phyloP scores from a whole-genome alignment of 2,113 vertebrate genomes.

The Oreochromis spilurus region DNA sequence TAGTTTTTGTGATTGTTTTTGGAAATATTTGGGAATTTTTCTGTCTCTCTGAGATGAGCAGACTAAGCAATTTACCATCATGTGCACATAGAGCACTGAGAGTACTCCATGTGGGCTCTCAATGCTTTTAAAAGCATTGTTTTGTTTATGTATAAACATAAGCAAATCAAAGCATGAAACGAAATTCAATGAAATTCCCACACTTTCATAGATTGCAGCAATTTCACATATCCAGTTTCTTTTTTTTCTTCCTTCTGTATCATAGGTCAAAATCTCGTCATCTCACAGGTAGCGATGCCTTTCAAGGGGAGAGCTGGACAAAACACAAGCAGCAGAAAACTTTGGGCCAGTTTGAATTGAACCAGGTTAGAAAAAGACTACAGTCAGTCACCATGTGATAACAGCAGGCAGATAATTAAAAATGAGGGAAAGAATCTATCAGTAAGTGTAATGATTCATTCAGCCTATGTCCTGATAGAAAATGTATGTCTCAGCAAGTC shows the following conservation, averaged over 20 bases:
- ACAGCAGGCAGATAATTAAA: not conserved
- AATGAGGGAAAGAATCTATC: not conserved
- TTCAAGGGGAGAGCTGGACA: slow-evolving; percentile 73
- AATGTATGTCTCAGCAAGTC: not conserved
- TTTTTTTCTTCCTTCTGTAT: not conserved
- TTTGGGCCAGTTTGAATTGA: slow-evolving; percentile 68
- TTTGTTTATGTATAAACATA: not conserved
- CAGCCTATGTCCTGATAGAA: not conserved
- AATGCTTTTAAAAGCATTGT: not conserved
- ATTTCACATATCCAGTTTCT: not conserved
- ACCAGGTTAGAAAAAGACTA: slow-evolving; percentile 58
- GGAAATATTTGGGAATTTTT: not conserved
- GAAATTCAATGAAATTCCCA: not conserved
- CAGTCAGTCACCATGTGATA: not conserved
- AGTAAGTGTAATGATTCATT: not conserved
- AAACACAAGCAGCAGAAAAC: slow-evolving; percentile 81
- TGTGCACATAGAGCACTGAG: not conserved
- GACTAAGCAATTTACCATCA: not conserved
- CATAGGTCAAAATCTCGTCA: slow-evolving; percentile 80
- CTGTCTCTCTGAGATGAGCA: not conserved
- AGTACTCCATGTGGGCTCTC: not conserved
- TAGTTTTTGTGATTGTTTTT: not conserved
- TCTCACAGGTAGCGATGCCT: slow-evolving; percentile 70
- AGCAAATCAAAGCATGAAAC: not conserved
- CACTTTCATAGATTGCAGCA: not conserved